phyloP scores from a whole-genome alignment of 2,888 invertebrate species.

The Callosobruchus maculatus region DNA sequence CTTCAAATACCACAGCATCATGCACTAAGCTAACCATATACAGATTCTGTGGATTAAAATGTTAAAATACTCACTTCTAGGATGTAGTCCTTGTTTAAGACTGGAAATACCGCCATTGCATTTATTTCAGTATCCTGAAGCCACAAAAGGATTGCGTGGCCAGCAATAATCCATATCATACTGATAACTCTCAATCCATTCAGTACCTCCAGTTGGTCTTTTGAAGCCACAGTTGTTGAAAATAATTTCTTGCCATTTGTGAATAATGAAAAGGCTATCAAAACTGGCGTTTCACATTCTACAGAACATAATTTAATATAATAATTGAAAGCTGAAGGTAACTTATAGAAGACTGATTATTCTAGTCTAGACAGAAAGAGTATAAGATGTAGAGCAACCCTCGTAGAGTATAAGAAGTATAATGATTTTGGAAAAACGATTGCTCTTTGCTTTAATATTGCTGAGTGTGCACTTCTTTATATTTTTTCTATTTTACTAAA shows the following conservation, averaged over 20 bases:
- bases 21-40: too few relatives aligned
- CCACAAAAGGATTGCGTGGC: conserved; percentile 24
- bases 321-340: neutral
- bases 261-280: conserved; percentile 31
- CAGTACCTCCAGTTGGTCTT: conserved; percentile 33
- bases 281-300: conserved; percentile 25
- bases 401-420: too few relatives aligned
- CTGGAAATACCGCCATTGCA: conserved; percentile 9
- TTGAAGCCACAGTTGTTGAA: conserved; percentile 20
- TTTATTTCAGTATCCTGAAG: neutral
- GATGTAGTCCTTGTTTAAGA: conserved; percentile 8
- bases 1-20: too few relatives aligned
- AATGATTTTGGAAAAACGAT: too few relatives aligned
- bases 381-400: too few relatives aligned
- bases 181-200: conserved; percentile 35
- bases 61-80: conserved; percentile 9
- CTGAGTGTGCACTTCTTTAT: too few relatives aligned
- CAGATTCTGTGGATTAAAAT: neutral
- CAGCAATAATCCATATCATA: conserved; percentile 39
- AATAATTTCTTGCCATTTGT: conserved; percentile 33
- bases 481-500: too few relatives aligned
- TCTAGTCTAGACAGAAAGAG: too few relatives aligned
- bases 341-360: too few relatives aligned
- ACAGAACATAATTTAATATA: conserved; percentile 1
- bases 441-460: too few relatives aligned